phyloP scores from a whole-genome alignment of 2,113 vertebrate species.

The Cryptomyrus ogoouensis region DNA sequence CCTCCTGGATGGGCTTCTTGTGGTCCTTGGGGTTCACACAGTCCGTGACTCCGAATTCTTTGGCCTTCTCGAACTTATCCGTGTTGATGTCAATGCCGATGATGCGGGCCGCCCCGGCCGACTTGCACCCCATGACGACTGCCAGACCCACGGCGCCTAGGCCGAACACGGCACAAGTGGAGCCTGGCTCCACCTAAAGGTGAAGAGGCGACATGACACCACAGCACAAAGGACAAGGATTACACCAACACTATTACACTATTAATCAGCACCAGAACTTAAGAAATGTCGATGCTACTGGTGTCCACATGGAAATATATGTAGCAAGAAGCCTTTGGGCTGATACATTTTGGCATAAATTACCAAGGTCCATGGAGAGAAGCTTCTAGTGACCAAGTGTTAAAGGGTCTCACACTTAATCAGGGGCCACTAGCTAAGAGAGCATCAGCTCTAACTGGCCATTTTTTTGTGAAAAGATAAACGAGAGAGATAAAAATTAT shows the following conservation, averaged over 20 bases:
- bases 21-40: constrained; percentile 79
- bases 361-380: background rate
- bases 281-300: background rate
- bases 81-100: constrained; percentile 78
- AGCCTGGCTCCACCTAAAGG: constrained; percentile 78
- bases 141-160: constrained; percentile 81
- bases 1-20: constrained; percentile 73
- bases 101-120: constrained; percentile 77
- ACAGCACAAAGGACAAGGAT: background rate
- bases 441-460: background rate
- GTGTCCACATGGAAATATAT: background rate
- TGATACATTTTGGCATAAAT: background rate
- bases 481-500: background rate
- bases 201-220: background rate
- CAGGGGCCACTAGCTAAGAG: background rate
- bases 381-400: background rate
- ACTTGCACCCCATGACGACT: constrained; percentile 78
- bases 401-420: background rate
- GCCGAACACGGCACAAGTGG: constrained; percentile 82
- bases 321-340: background rate
- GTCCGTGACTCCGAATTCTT: constrained; percentile 78
- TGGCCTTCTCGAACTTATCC: constrained; percentile 74
- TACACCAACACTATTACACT: background rate
- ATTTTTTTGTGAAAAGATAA: background rate
- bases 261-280: background rate